Percentiles rank a stretch among this genome's conserved stretches.
phyloP scores from a whole-genome alignment of 2,113 vertebrate genomes.

The Anseranas semipalmata region DNA sequence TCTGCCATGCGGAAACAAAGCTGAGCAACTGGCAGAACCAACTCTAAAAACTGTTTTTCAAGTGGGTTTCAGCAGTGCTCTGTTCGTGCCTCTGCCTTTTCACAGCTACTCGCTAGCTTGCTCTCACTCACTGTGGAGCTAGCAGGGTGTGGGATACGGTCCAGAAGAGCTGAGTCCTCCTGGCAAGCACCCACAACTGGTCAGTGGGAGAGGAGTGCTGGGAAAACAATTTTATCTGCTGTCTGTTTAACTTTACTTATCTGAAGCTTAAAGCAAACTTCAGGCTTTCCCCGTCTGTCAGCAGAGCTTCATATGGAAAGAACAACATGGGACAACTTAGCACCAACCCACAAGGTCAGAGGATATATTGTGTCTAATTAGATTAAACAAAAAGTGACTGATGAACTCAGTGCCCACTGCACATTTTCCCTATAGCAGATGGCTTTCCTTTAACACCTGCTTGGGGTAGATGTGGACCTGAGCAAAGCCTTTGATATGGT shows the following conservation, averaged over 20 bases:
- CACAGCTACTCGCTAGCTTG: neutral
- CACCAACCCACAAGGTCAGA: conserved; percentile 58
- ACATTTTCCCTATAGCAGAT: neutral
- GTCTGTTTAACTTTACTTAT: conserved; percentile 64
- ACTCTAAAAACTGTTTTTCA: neutral
- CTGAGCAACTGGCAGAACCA: neutral
- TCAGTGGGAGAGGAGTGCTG: conserved; percentile 10
- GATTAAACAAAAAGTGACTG: conserved; percentile 51
- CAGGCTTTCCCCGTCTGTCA: conserved; percentile 54
- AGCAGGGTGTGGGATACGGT: neutral
- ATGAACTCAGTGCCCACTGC: neutral
- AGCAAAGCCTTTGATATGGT: too few species aligned
- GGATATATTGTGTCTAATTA: conserved; percentile 44
- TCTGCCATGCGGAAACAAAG: neutral
- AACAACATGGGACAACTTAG: conserved; percentile 35
- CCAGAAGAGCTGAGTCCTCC: neutral
- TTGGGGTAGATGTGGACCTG: neutral
- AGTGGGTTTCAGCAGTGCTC: neutral
- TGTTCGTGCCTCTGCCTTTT: neutral
- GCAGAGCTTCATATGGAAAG: conserved; percentile 58
- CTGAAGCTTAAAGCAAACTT: conserved; percentile 58
- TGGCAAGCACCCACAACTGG: neutral
- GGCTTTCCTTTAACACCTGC: conserved; percentile 15
- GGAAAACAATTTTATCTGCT: conserved; percentile 64
- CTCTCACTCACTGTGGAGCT: fast-evolving